Base-by-base conservation (phyloP, 1,140 invertebrate species). In the Mycetomoellerius zeteki region DNA sequence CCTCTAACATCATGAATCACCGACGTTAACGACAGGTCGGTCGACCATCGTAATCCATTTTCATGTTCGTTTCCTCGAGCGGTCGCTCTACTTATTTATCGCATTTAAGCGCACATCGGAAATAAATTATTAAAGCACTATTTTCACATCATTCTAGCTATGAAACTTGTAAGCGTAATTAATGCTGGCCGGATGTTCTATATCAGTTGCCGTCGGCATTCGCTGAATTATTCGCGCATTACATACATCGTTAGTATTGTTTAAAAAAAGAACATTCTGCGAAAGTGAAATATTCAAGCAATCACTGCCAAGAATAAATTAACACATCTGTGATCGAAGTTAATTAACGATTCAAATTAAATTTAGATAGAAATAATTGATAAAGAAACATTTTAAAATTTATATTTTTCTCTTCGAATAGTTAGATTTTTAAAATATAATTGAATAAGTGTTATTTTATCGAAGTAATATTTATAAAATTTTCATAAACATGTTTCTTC, bases 41-140 rank as follows among this genome's bases (percentile, higher is more conserved):
- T n/a, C 47, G 75, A n/a, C 77, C 62, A 52, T 47, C 69, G 54
- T 84, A 84, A 84, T 75, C 54, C 62, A 43, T 69, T 84, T 62
- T 37, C 27, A 24, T n/a, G 14, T 54, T 56, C 33, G 47, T 52
- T 50, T 78, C 24, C 12, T 47, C 19, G 6, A 14, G 30, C 27
- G 24, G 2, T n/a, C 60, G 50, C 47, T 84, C 54, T 50, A 62
- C 54, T 84, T 47, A 75, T 75, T 84, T 62, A 84, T 84, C 69
- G 27, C 24, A 3, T 14, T 19, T 62, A 27, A 33, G 47, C 56
- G 69, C 69, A 14, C 56, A 73, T 84, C 12, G 37, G n/a, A 75
- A 84, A 84, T 84, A 84, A 73, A 84, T 84, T 84, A 84, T 84
- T 73, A 58, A 75, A 84, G 37, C 24, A 30, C 77, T 52, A 69